Evolutionary conservation across 2,888 invertebrate species (phyloP), one percentile per base, ranked within the genome.

Genomic region (Chymomyza procnemis): DNA sequence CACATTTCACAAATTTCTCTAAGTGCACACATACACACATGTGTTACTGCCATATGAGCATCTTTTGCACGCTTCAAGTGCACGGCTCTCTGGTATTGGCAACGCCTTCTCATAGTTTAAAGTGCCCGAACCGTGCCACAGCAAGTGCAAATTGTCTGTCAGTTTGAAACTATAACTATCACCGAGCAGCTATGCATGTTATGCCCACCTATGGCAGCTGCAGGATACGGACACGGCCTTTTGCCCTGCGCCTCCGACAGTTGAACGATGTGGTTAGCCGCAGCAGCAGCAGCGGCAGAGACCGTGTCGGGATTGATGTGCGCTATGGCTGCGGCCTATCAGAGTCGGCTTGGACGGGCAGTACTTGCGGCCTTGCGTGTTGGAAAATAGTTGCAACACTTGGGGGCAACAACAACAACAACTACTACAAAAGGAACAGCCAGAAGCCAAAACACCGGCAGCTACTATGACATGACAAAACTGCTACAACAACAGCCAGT

Each of bases 231-330:
- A 26, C 56, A 19, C 60, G 66, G 34, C 61, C 61, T 65, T 52
- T 41, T 54, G 26, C 16, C 50, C 18, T 0, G 12, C 18, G 26
- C 26, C 6, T 30, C 30, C 46, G 14, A 54, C 48, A 50, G 63
- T 50, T 74, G 75, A 75, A 77, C 71, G 76, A 63, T 77, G 80
- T 61, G 78, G 75, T 69, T 71, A 71, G 72, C 75, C 80, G 55
- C 67, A 60, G 71, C 70, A 73, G 78, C 73, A 78, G 66, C 65
- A 64, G 74, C 62, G 58, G 52, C 5, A 30, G 61, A 26, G 54
- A 61, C 60, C 22, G 22, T 21, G 41, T 60, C 48, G 26, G 41
- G 56, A 80, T 74, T 78, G 81, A 78, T 80, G 78, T 73, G 69
- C 66, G 66, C 67, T 68, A 65, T 70, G 30, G 54, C 12, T 21